Conservation (phyloP, 2,888 invertebrate species). For the Erebia aethiops region DNA sequence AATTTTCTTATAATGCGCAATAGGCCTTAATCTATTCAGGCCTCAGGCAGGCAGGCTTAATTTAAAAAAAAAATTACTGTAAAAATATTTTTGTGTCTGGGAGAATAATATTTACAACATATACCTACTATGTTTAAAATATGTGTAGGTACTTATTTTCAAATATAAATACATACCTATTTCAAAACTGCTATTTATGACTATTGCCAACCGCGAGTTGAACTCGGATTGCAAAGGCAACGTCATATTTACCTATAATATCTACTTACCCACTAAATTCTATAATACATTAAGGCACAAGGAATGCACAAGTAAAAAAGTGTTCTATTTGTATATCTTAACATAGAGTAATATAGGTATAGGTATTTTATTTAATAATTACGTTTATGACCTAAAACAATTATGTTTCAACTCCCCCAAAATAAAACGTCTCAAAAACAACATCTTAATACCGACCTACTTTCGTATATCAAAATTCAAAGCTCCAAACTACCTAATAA, state of each 20-base stretch:
- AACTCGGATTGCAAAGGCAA: not conserved
- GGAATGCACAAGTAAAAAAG: conserved; percentile 66
- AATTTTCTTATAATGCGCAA: no score
- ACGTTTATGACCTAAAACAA: no score
- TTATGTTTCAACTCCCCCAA: not conserved
- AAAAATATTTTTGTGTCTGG: no score
- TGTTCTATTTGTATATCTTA: not conserved
- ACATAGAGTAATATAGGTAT: not conserved
- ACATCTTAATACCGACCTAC: not conserved
- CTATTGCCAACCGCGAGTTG: not conserved
- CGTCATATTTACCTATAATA: conserved; percentile 20
- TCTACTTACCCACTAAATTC: not conserved
- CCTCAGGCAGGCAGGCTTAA: no score
- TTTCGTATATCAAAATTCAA: no score
- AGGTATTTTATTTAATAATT: not conserved
- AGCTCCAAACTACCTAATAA: not conserved
- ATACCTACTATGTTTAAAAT: no score
- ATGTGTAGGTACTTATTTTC: not conserved
- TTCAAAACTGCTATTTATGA: not conserved
- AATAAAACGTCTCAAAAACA: no score
- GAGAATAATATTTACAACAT: no score
- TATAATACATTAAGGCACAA: conserved; percentile 67
- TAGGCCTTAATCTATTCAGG: no score
- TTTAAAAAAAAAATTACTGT: no score
- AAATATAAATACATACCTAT: not conserved